Evolutionary conservation across 2,113 vertebrate species (phyloP).

Genomic region (Alethe diademata): DNA sequence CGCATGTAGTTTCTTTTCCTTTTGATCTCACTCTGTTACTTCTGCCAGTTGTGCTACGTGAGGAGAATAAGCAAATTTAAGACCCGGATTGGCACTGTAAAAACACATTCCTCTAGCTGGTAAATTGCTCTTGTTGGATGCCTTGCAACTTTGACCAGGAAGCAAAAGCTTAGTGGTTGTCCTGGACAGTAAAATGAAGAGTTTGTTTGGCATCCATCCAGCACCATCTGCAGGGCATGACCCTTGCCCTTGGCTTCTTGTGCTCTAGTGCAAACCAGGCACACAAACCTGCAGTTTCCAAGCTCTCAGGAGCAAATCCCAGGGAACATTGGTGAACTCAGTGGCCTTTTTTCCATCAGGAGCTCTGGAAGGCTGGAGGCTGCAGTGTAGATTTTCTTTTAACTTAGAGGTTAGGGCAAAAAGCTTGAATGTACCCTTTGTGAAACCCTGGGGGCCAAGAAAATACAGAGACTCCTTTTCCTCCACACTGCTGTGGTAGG

Average conservation of each 20-base stretch:
- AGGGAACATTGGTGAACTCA: background rate
- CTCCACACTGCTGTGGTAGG: background rate
- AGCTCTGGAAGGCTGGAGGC: background rate
- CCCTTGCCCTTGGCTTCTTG: background rate
- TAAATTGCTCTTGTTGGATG: background rate
- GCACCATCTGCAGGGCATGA: background rate
- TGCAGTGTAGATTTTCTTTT: background rate
- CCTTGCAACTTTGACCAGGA: background rate
- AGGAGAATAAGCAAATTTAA: constrained; percentile 19
- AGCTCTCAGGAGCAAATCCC: background rate
- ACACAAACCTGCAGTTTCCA: background rate
- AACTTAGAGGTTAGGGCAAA: background rate
- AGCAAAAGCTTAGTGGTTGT: background rate
- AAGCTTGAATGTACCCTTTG: background rate
- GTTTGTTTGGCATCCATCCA: background rate
- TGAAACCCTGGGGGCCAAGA: background rate
- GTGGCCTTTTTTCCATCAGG: background rate
- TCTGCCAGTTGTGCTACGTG: constrained; percentile 30
- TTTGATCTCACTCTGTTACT: constrained; percentile 55
- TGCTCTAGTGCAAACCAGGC: background rate
- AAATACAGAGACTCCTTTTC: background rate
- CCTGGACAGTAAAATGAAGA: background rate
- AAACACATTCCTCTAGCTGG: background rate
- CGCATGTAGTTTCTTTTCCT: constrained; percentile 21
- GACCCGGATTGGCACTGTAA: background rate